Evolutionary conservation across 1,140 invertebrate genomes (phyloP).

Genomic region (Diachasmimorpha longicaudata): DNA sequence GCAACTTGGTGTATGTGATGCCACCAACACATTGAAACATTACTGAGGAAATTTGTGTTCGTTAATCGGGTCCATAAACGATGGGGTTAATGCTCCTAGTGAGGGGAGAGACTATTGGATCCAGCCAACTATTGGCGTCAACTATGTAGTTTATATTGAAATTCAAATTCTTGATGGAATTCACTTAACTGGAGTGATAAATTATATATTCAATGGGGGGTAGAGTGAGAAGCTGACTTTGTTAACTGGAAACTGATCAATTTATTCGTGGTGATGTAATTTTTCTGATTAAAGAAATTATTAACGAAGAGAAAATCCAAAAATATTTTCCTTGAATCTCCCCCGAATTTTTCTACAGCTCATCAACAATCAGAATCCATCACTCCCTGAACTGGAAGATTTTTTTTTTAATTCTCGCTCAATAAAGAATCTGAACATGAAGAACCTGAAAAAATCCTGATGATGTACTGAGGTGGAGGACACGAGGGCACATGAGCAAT

Average conservation of each 20-base stretch:
- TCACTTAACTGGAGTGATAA: background rate
- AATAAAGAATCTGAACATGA: too few relatives aligned
- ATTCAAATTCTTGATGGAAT: background rate
- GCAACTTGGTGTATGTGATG: background rate
- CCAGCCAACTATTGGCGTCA: background rate
- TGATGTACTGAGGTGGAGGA: background rate
- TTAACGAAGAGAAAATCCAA: too few relatives aligned
- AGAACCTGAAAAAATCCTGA: background rate
- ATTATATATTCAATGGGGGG: background rate
- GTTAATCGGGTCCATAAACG: constrained; percentile 1
- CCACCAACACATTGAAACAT: background rate
- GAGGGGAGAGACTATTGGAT: background rate
- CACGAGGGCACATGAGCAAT: background rate
- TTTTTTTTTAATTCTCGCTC: too few relatives aligned
- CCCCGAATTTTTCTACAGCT: too few relatives aligned
- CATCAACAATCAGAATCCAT: too few relatives aligned
- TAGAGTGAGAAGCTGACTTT: background rate
- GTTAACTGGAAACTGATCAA: background rate
- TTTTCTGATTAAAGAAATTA: too few relatives aligned
- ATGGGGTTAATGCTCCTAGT: background rate
- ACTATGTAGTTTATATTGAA: background rate
- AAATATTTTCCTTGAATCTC: too few relatives aligned
- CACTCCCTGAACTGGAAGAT: too few relatives aligned
- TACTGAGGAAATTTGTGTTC: background rate
- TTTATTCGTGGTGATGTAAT: background rate